Evolutionary conservation across 2,113 vertebrate genomes (phyloP).

Genomic region (Alethe castanea): DNA sequence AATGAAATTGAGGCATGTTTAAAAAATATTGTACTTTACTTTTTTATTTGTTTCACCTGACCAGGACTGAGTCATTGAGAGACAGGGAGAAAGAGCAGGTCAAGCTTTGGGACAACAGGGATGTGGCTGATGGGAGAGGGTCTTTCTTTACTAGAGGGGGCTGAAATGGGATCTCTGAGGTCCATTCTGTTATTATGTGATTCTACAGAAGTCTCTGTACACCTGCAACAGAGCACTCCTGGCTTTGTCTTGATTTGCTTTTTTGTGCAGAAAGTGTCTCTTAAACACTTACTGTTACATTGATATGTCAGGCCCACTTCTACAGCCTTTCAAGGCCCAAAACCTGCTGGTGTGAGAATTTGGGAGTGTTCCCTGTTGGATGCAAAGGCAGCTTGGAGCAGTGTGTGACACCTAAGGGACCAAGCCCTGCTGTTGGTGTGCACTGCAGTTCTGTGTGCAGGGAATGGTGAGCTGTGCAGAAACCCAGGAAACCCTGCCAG

Average conservation of each 20-base stretch:
- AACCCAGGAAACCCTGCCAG: neutral
- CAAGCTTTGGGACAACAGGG: neutral
- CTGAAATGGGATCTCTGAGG: neutral
- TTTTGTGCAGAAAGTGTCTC: neutral
- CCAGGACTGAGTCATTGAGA: neutral
- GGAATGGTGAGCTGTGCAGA: neutral
- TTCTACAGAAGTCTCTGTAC: neutral
- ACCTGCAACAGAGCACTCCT: neutral
- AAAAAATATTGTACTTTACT: neutral
- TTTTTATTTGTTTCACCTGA: neutral
- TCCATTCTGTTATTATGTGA: neutral
- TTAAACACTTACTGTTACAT: neutral
- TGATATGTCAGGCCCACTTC: neutral
- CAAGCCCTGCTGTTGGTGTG: neutral
- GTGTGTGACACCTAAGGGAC: neutral
- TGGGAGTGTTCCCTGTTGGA: neutral
- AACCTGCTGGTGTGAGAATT: neutral
- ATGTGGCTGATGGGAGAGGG: neutral
- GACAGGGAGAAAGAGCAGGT: neutral
- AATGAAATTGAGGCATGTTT: neutral
- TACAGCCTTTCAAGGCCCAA: neutral
- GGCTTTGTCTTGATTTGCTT: neutral
- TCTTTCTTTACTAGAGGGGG: neutral
- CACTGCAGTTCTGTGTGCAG: neutral
- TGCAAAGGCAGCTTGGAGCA: neutral